phyloP scores from a whole-genome alignment of 2,797 vertebrate genomes.

The Sebastiscus albofasciatus region DNA sequence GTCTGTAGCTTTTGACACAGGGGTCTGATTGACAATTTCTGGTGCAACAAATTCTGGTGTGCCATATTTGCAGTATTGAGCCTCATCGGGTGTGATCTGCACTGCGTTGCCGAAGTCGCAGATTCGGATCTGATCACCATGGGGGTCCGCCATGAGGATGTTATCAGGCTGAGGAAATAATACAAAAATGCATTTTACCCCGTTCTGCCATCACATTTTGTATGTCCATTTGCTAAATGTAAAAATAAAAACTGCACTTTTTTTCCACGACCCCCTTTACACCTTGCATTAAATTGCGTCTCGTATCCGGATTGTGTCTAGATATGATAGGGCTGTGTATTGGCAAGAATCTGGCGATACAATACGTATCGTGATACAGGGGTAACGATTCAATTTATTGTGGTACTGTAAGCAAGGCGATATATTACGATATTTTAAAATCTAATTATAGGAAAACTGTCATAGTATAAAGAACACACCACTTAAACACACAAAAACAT shows the following conservation, averaged over 20 bases:
- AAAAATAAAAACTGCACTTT: background rate
- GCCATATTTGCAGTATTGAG: constrained; percentile 95
- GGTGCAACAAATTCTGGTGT: constrained; percentile 97
- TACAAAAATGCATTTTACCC: background rate
- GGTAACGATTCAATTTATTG: no score
- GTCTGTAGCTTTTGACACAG: constrained; percentile 92
- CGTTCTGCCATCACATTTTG: background rate
- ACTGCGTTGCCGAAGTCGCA: constrained; percentile 96
- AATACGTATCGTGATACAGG: no score
- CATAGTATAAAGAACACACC: no score
- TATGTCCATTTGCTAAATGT: background rate
- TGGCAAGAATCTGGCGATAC: no score
- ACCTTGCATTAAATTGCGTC: no score
- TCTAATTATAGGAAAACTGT: no score
- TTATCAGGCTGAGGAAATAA: constrained; percentile 90
- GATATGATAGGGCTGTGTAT: no score
- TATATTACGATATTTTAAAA: no score
- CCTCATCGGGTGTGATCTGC: constrained; percentile 86
- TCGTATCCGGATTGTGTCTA: no score
- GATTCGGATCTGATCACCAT: constrained; percentile 91
- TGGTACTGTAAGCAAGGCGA: no score
- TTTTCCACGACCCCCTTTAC: background rate
- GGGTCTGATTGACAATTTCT: constrained; percentile 96
- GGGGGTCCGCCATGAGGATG: constrained; percentile 90
- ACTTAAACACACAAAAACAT: no score